Percentiles rank a stretch among this genome's conserved stretches.
These are phyloP conservation scores for Synergus laeviventris DNA, from an alignment of 2,888 invertebrate genomes.

Conservation along the genomic window DNA sequence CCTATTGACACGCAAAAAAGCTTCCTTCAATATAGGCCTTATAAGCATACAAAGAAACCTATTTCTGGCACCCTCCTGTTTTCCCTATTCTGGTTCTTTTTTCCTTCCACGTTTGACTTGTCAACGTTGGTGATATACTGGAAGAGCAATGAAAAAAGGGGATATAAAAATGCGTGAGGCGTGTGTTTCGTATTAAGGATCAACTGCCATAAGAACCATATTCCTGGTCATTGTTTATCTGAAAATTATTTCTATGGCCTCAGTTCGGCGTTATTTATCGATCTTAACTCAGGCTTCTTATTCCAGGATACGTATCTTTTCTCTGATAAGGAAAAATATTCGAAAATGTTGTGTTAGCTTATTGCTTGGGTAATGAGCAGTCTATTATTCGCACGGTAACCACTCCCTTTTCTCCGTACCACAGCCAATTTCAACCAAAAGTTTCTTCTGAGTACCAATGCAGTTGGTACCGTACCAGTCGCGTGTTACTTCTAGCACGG, in stretches of 20 bases:
- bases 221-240: background rate
- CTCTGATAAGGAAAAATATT: background rate
- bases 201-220: background rate
- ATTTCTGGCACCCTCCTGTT: background rate
- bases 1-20: background rate
- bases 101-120: background rate
- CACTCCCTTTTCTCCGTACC: constrained; percentile 32
- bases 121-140: constrained; percentile 6
- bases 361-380: constrained; percentile 25
- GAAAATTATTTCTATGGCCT: background rate
- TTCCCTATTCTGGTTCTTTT: background rate
- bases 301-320: background rate
- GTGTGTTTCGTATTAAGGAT: background rate
- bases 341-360: background rate
- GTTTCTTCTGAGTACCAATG: constrained; percentile 63
- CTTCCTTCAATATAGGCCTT: background rate
- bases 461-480: constrained; percentile 74
- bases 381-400: constrained; percentile 30
- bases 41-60: background rate
- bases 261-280: background rate
- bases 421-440: constrained; percentile 53
- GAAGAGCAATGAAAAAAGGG: background rate
- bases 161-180: constrained; percentile 9
- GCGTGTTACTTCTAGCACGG: constrained; percentile 70
- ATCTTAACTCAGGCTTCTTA: background rate